phyloP scores from a whole-genome alignment of 2,113 vertebrate species.

The Lepus timidus region DNA sequence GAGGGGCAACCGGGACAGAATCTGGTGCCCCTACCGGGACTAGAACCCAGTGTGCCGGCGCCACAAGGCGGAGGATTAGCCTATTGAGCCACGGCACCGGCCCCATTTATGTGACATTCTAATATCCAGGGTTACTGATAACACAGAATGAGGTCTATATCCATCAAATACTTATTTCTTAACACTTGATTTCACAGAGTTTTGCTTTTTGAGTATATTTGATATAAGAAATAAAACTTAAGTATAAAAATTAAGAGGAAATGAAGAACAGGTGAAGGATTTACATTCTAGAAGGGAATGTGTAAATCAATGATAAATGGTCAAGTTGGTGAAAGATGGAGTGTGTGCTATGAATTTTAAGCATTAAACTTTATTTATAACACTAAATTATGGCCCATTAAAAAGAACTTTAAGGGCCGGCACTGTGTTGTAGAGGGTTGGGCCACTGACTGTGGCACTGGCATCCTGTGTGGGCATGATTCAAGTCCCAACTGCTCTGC shows the following conservation, averaged over 20 bases:
- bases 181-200: not conserved
- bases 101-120: not conserved
- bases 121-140: not conserved
- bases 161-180: slow-evolving; percentile 28
- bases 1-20: too few species aligned
- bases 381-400: not conserved
- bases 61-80: too few species aligned
- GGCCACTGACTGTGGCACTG: too few species aligned
- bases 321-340: slow-evolving; percentile 11
- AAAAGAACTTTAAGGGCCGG: not conserved
- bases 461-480: too few species aligned
- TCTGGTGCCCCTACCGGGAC: too few species aligned
- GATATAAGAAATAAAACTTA: not conserved
- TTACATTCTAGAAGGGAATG: not conserved
- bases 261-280: not conserved
- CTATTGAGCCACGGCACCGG: too few species aligned
- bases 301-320: slow-evolving; percentile 1
- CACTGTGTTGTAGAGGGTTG: too few species aligned
- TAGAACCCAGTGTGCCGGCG: too few species aligned
- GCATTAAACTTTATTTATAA: not conserved
- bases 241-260: slow-evolving; percentile 22
- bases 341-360: not conserved
- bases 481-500: too few species aligned
- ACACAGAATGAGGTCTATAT: not conserved
- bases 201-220: slow-evolving; percentile 18